These are phyloP conservation scores for Hycleus phaleratus DNA, from an alignment of 1,140 invertebrate species.

Conservation along the genomic window DNA sequence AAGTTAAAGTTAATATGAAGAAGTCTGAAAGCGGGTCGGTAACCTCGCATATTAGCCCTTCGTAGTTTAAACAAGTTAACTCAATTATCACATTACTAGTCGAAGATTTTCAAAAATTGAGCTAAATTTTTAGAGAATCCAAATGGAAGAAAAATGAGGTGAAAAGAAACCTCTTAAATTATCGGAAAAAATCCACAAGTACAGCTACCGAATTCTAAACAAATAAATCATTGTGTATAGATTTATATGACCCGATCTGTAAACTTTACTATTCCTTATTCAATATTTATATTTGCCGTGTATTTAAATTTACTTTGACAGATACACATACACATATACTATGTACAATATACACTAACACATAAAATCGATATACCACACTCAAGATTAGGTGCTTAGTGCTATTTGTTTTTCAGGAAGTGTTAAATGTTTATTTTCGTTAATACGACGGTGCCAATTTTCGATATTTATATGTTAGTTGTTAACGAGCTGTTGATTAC, in stretches of 20 bases:
- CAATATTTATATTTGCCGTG: constrained; percentile 16
- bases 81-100: too few relatives aligned
- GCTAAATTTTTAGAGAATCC: neutral
- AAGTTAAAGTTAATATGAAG: too few relatives aligned
- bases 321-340: constrained; percentile 6
- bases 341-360: too few relatives aligned
- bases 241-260: constrained; percentile 12
- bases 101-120: too few relatives aligned
- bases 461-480: neutral
- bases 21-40: too few relatives aligned
- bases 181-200: neutral
- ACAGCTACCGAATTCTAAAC: constrained; percentile 11
- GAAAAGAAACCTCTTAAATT: neutral
- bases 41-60: too few relatives aligned
- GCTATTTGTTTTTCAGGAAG: constrained; percentile 7
- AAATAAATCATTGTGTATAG: constrained; percentile 7
- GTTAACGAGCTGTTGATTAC: too few relatives aligned
- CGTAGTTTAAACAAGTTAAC: too few relatives aligned
- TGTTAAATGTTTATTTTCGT: constrained; percentile 11
- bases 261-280: constrained; percentile 10
- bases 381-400: constrained; percentile 13
- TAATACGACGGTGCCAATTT: constrained; percentile 14
- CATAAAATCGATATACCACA: neutral
- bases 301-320: constrained; percentile 16
- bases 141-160: neutral